These are phyloP conservation scores for Lydus trimaculatus DNA, from an alignment of 2,888 invertebrate genomes.

Conservation along the genomic window DNA sequence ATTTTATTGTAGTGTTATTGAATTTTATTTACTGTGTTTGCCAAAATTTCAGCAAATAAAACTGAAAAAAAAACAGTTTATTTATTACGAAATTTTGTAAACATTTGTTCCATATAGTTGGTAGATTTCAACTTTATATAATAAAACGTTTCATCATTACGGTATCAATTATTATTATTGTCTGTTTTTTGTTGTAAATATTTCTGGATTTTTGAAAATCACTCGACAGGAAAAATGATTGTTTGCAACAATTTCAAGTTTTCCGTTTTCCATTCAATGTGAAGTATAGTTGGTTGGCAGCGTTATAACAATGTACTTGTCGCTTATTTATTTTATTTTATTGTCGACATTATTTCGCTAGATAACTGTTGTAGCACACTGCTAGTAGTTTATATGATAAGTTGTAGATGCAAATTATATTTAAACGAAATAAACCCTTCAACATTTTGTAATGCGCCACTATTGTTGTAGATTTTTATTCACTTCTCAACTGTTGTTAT, in stretches of 20 bases:
- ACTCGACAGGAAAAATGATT: background rate
- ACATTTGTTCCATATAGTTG: background rate
- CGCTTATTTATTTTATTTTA: background rate
- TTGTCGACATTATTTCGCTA: background rate
- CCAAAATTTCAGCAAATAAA: background rate
- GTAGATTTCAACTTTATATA: background rate
- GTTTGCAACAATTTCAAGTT: background rate
- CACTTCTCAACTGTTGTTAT: background rate
- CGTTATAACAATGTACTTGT: too few relatives aligned
- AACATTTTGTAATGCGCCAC: too few relatives aligned
- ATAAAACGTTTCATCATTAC: background rate
- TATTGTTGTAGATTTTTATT: background rate
- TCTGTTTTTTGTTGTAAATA: too few relatives aligned
- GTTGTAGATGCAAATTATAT: slow-evolving; percentile 2
- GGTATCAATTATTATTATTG: too few relatives aligned
- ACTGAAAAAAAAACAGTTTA: background rate
- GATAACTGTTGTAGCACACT: too few relatives aligned
- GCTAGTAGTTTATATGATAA: background rate
- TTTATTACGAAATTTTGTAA: background rate
- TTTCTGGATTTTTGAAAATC: background rate
- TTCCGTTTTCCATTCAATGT: background rate
- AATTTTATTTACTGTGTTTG: background rate
- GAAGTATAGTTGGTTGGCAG: too few relatives aligned
- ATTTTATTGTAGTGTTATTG: background rate
- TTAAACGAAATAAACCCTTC: too few relatives aligned